Conservation (phyloP, 2,113 vertebrate species). For the Oreotrochilus melanogaster region DNA sequence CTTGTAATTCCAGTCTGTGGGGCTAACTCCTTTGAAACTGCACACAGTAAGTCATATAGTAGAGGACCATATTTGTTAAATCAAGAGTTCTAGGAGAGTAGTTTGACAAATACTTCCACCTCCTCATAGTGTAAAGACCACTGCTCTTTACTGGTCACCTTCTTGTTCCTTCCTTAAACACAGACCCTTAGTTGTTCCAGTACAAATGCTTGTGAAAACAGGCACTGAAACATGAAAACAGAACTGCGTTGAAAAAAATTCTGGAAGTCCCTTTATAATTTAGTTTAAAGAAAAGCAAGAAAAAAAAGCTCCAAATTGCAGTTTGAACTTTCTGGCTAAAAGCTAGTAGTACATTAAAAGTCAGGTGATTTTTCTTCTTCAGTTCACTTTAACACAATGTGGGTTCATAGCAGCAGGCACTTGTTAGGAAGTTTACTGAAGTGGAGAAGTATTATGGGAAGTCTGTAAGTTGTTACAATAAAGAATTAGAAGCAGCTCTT, state of each 20-base stretch:
- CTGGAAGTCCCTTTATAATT: background rate
- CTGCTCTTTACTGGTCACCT: background rate
- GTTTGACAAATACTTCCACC: background rate
- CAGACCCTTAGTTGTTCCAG: background rate
- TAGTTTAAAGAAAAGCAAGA: background rate
- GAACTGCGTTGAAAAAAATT: background rate
- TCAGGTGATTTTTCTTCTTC: background rate
- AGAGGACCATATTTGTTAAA: background rate
- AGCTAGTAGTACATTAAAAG: background rate
- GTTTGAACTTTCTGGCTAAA: background rate
- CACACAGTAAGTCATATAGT: background rate
- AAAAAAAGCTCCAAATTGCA: background rate
- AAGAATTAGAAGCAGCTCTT: background rate
- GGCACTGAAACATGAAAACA: background rate
- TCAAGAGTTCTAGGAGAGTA: background rate
- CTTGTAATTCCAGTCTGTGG: background rate
- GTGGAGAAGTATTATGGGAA: background rate
- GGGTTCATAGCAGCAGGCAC: background rate
- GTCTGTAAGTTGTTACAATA: background rate
- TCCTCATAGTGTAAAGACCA: rapidly evolving
- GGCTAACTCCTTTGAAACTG: background rate
- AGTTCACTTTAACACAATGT: background rate
- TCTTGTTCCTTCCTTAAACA: background rate
- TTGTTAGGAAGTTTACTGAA: background rate
- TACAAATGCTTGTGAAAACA: background rate